Evolutionary conservation across 2,113 vertebrate genomes (phyloP).

Genomic region (Tachysurus vachellii): DNA sequence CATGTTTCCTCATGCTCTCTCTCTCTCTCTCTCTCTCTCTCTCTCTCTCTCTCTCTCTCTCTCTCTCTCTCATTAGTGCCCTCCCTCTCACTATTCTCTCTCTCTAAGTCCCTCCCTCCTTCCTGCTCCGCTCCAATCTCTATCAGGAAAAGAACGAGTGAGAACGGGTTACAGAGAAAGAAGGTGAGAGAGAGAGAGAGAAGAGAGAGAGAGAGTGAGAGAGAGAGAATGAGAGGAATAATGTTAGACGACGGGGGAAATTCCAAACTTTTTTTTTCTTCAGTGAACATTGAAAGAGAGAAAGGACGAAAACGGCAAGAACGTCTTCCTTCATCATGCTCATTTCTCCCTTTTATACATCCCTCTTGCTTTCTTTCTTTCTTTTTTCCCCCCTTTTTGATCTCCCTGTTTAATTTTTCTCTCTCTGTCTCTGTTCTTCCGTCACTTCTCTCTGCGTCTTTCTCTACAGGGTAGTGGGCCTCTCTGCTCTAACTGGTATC

Average conservation of each 20-base stretch:
- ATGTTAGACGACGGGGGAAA: slow-evolving; percentile 47
- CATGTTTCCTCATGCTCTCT: slow-evolving; percentile 14
- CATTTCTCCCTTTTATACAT: slow-evolving; percentile 48
- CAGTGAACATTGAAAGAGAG: slow-evolving; percentile 49
- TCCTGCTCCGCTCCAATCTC: slow-evolving; percentile 53
- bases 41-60: slow-evolving; percentile 55
- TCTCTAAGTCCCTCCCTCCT: slow-evolving; percentile 39
- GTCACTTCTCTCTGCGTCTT: slow-evolving; percentile 40
- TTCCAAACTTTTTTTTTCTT: slow-evolving; percentile 46
- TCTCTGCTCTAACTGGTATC: slow-evolving; percentile 68
- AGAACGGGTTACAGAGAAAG: slow-evolving; percentile 28
- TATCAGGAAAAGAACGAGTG: slow-evolving; percentile 58
- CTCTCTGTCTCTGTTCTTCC: slow-evolving; percentile 29
- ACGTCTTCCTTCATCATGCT: slow-evolving; percentile 35
- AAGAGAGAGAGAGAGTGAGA: slow-evolving; percentile 58
- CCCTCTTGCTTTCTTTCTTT: slow-evolving; percentile 32
- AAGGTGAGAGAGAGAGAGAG: slow-evolving; percentile 54
- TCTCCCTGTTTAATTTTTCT: slow-evolving; percentile 41
- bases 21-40: slow-evolving; percentile 44
- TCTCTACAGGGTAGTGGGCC: slow-evolving; percentile 49
- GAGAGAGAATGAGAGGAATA: slow-evolving; percentile 58
- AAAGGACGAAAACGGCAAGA: slow-evolving; percentile 55
- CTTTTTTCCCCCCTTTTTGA: slow-evolving; percentile 27
- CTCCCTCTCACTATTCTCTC: slow-evolving; percentile 49
- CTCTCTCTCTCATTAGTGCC: slow-evolving; percentile 32